Conservation (phyloP, 2,113 vertebrate genomes). For the Danio rerio region GRCz12tu NC_133182.1:41463501-41464000, state of each 20-base stretch:
- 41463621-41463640: no score
- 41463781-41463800: not conserved
- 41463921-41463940: conserved; percentile 12
- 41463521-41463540: no score
- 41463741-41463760: not conserved
- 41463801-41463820: not conserved
- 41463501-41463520: no score
- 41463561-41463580: no score
- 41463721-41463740: not conserved
- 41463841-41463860: conserved; percentile 25
- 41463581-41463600: no score
- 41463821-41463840: conserved; percentile 4
- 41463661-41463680: no score
- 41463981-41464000: not conserved
- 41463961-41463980: not conserved
- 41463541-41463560: no score
- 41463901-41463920: not conserved
- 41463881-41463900: not conserved
- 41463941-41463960: not conserved
- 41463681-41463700: no score
- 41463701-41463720: not conserved
- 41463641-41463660: no score
- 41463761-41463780: conserved; percentile 14
- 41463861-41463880: not conserved
- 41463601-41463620: no score